Conservation (phyloP, 2,113 vertebrate species). For the Poecile atricapillus region DNA sequence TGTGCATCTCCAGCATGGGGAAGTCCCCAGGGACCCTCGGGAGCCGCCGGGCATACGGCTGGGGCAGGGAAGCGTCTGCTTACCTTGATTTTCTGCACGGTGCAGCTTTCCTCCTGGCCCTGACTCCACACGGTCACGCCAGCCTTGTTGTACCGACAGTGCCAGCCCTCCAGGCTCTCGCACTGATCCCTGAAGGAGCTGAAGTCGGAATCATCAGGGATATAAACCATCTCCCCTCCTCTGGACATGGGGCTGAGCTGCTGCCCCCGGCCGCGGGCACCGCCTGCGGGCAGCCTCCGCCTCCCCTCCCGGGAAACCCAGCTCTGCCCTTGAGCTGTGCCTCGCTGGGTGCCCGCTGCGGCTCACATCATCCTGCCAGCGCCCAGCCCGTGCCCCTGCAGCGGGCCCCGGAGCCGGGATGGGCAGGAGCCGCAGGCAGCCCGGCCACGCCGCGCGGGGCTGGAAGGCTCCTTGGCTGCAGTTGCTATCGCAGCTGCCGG, state of each 20-base stretch:
- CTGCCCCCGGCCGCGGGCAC: background rate
- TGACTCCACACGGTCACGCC: constrained; percentile 81
- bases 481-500: background rate
- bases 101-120: constrained; percentile 73
- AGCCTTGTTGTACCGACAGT: constrained; percentile 79
- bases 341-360: background rate
- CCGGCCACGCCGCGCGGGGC: background rate
- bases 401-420: background rate
- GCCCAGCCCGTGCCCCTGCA: rapidly evolving
- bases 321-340: constrained; percentile 7
- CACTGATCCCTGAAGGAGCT: constrained; percentile 82
- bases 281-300: background rate
- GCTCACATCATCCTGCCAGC: background rate
- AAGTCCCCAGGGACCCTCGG: background rate
- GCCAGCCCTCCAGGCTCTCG: constrained; percentile 80
- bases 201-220: constrained; percentile 84
- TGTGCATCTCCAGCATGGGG: background rate
- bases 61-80: background rate
- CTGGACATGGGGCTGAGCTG: constrained; percentile 23
- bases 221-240: constrained; percentile 70
- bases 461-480: background rate
- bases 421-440: background rate
- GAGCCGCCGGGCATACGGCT: background rate
- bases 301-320: background rate
- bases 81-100: constrained; percentile 89